Percentiles rank a stretch among this genome's conserved stretches.
Evolutionary conservation across 1,140 invertebrate genomes (phyloP).

Genomic region (Heliconius melpomene): DNA sequence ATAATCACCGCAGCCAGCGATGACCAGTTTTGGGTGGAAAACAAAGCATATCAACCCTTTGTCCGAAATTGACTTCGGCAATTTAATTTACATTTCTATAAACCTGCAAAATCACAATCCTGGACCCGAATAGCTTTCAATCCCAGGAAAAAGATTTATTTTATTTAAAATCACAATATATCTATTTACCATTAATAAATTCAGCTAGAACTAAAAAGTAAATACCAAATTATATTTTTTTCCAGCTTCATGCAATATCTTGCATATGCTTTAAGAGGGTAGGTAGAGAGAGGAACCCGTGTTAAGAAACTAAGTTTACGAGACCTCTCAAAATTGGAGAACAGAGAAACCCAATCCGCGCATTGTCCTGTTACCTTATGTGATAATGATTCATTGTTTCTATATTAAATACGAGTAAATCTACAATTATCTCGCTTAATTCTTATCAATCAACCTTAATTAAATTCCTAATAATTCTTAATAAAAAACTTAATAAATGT

Average conservation of each 20-base stretch:
- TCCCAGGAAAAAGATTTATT: not conserved
- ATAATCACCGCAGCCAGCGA: slow-evolving; percentile 16
- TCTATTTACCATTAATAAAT: not conserved
- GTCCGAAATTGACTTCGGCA: slow-evolving; percentile 35
- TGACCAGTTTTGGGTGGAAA: slow-evolving; percentile 11
- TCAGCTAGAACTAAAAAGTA: too few species aligned
- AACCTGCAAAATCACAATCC: slow-evolving; percentile 3
- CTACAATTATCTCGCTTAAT: not conserved
- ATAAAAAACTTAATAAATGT: not conserved
- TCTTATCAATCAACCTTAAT: not conserved
- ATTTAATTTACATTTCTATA: slow-evolving; percentile 42
- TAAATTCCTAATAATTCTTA: not conserved
- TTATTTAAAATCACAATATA: slow-evolving; percentile 17
- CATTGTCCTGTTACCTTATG: too few species aligned
- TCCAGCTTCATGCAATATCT: too few species aligned
- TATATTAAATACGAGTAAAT: too few species aligned
- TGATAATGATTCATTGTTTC: too few species aligned
- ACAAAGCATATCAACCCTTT: slow-evolving; percentile 37
- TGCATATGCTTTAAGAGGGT: too few species aligned
- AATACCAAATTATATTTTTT: too few species aligned
- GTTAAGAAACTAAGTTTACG: too few species aligned
- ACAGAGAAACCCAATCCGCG: not conserved
- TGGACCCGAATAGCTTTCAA: not conserved
- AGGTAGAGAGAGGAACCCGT: too few species aligned
- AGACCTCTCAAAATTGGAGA: too few species aligned